Percentiles rank a stretch among this genome's conserved stretches.
Evolutionary conservation across 2,888 invertebrate species (phyloP).

Genomic region (Eubasilissa splendida): DNA sequence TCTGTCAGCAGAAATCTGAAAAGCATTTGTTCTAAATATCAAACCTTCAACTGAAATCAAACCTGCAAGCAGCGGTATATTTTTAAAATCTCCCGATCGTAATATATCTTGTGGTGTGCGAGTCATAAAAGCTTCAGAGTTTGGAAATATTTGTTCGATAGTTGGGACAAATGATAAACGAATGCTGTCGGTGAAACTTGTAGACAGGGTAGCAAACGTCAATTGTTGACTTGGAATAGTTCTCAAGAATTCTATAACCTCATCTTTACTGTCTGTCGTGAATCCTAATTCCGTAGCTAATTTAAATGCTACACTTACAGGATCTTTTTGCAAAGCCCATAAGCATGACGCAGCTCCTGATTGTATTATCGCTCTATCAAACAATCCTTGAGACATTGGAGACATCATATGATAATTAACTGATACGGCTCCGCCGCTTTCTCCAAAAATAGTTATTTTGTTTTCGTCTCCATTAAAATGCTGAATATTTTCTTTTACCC

Average conservation of each 20-base stretch:
- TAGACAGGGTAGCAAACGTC: constrained; percentile 61
- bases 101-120: constrained; percentile 61
- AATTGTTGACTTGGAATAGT: constrained; percentile 63
- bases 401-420: constrained; percentile 37
- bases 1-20: not conserved
- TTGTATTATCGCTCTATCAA: constrained; percentile 41
- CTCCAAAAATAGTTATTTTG: constrained; percentile 49
- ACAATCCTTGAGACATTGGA: constrained; percentile 44
- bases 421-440: constrained; percentile 49
- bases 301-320: constrained; percentile 18
- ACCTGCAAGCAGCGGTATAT: constrained; percentile 29
- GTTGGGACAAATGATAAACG: constrained; percentile 70
- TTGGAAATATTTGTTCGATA: constrained; percentile 64
- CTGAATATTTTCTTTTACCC: constrained; percentile 49
- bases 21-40: not conserved
- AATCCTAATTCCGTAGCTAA: constrained; percentile 62
- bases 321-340: constrained; percentile 40
- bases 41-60: not conserved
- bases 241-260: constrained; percentile 65
- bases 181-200: constrained; percentile 64
- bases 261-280: constrained; percentile 60
- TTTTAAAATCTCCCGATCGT: constrained; percentile 7
- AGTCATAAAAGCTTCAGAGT: constrained; percentile 68
- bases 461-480: constrained; percentile 45
- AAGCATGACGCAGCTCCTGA: constrained; percentile 36